A percentile compares a stretch with the other conserved stretches of the same genome.
phyloP scores from a whole-genome alignment of 2,113 vertebrate genomes.

The Trematocara variabile region DNA sequence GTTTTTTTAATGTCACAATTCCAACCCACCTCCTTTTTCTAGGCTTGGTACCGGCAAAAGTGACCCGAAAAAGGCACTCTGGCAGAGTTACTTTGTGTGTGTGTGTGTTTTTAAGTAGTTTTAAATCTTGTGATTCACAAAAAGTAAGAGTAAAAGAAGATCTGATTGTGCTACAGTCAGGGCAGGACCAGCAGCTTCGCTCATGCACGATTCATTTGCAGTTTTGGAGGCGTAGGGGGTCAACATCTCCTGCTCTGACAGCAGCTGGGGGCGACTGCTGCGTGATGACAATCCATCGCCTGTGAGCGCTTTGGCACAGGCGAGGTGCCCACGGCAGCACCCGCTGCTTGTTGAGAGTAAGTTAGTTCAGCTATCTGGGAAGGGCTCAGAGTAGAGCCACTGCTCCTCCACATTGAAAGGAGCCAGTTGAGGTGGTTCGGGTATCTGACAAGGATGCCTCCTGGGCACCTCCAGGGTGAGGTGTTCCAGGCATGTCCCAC shows the following conservation, averaged over 20 bases:
- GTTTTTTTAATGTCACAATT: not conserved
- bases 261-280: not conserved
- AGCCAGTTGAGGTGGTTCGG: not conserved
- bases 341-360: not conserved
- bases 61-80: rapidly evolving
- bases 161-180: not conserved
- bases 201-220: not conserved
- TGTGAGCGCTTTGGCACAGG: not conserved
- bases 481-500: not conserved
- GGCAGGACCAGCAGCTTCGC: not conserved
- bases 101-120: not conserved
- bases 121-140: not conserved
- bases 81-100: not conserved
- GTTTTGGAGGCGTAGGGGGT: not conserved
- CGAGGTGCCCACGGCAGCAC: not conserved
- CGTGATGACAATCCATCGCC: not conserved
- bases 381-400: not conserved
- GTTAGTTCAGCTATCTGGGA: not conserved
- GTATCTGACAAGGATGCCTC: not conserved
- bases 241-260: not conserved
- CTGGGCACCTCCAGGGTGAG: not conserved
- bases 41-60: rapidly evolving
- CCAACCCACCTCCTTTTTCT: not conserved
- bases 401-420: not conserved
- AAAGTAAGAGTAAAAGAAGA: not conserved